Conservation (phyloP, 2,888 invertebrate species). For the Bellardia pandia region DNA sequence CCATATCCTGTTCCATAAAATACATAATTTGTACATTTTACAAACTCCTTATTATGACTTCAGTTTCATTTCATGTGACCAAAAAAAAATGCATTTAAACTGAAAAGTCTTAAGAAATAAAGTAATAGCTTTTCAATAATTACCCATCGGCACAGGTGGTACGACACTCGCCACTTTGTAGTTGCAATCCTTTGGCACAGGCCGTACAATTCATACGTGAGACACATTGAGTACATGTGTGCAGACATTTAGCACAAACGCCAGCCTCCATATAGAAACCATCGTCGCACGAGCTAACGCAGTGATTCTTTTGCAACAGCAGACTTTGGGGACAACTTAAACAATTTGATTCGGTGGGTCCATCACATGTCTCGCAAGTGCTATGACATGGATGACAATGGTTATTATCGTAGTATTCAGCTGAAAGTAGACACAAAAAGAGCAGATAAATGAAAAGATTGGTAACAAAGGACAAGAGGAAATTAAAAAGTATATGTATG, state of each 20-base stretch:
- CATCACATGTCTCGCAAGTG: conserved; percentile 93
- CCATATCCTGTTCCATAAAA: too few species aligned
- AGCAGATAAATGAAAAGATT: conserved; percentile 33
- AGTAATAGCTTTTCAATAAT: conserved; percentile 73
- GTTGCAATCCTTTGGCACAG: conserved; percentile 90
- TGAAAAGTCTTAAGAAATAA: not conserved
- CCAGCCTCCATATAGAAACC: conserved; percentile 91
- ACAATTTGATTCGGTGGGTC: conserved; percentile 89
- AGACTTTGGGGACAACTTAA: conserved; percentile 90
- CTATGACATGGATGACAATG: conserved; percentile 90
- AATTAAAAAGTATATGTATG: too few species aligned
- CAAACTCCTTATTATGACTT: too few species aligned
- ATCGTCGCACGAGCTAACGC: conserved; percentile 90
- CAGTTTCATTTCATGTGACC: too few species aligned
- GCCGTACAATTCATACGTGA: conserved; percentile 92
- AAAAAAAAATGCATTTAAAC: too few species aligned
- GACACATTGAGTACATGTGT: conserved; percentile 91
- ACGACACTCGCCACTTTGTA: conserved; percentile 93
- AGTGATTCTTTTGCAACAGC: conserved; percentile 89
- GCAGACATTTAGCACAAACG: conserved; percentile 91
- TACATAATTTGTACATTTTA: too few species aligned
- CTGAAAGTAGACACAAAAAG: conserved; percentile 83
- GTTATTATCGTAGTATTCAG: conserved; percentile 89
- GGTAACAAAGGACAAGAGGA: too few species aligned
- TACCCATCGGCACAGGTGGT: conserved; percentile 91